Conservation (phyloP, 2,113 vertebrate genomes). For the Clarias magur region DNA sequence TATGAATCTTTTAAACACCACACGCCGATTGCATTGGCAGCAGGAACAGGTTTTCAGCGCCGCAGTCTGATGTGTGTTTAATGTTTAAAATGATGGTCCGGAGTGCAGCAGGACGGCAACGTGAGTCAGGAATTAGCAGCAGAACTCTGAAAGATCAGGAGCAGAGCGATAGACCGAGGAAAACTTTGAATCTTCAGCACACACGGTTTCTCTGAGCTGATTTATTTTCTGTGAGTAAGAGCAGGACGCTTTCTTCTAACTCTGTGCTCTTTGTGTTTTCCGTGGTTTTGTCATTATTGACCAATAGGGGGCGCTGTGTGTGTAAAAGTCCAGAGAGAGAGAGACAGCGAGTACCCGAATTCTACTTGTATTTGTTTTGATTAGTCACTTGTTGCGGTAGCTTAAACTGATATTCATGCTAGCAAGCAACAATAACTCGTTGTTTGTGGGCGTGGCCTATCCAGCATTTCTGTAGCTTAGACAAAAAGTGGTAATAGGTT, state of each 20-base stretch:
- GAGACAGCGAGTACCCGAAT: too few relatives aligned
- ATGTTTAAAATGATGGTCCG: neutral
- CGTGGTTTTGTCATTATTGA: neutral
- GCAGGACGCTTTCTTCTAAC: neutral
- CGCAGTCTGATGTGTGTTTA: neutral
- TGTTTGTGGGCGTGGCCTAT: neutral
- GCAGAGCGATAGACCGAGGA: neutral
- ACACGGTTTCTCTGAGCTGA: neutral
- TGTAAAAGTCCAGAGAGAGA: neutral
- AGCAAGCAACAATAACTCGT: neutral
- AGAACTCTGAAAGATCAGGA: neutral
- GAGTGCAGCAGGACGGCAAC: neutral
- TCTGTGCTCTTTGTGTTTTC: neutral
- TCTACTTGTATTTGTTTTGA: neutral
- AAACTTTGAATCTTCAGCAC: constrained; percentile 20
- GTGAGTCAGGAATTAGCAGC: neutral
- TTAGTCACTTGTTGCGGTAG: too few relatives aligned
- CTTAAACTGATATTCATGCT: neutral
- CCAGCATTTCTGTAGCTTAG: neutral
- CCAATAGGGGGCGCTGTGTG: neutral
- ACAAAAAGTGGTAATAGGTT: neutral
- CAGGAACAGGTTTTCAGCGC: neutral
- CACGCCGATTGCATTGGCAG: neutral
- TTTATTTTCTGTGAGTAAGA: neutral
- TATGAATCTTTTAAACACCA: neutral